phyloP scores from a whole-genome alignment of 2,797 vertebrate genomes.

The Enteromius anoplus region DNA sequence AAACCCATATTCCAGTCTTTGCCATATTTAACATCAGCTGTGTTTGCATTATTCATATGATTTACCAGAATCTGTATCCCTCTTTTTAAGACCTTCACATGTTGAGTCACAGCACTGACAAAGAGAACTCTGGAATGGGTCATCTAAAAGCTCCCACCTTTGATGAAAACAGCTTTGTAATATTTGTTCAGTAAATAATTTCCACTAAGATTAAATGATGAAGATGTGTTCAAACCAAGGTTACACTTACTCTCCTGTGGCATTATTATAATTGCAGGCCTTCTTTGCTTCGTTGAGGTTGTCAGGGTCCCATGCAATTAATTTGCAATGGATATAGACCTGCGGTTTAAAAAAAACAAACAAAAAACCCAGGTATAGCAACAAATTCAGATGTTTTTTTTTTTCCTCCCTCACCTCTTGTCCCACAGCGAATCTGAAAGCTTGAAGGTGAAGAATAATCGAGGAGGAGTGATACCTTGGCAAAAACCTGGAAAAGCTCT shows the following conservation, averaged over 20 bases:
- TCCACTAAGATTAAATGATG: not conserved
- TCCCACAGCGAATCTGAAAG: conserved; percentile 68
- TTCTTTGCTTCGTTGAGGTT: conserved; percentile 65
- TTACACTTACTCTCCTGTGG: conserved; percentile 64
- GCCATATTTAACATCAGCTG: not conserved
- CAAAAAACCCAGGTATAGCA: not conserved
- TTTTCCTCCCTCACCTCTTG: conserved; percentile 66
- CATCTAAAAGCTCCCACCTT: conserved; percentile 79
- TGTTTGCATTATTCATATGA: not conserved
- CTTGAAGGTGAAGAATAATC: conserved; percentile 72
- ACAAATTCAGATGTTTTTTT: not conserved
- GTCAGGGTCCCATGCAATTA: conserved; percentile 73
- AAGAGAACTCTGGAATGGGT: conserved; percentile 62
- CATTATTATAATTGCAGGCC: conserved; percentile 77
- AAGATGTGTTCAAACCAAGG: not conserved
- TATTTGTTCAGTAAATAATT: not conserved
- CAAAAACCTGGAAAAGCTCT: conserved; percentile 71
- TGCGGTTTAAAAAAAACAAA: conserved; percentile 44
- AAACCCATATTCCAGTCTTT: not conserved
- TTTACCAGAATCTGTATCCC: conserved; percentile 59
- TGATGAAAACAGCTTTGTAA: not conserved
- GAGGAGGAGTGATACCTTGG: conserved; percentile 71
- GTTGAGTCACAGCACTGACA: conserved; percentile 77
- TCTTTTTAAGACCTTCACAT: conserved; percentile 65
- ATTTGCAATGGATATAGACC: conserved; percentile 84